A percentile compares a stretch with the other conserved stretches of the same genome.
phyloP scores from a whole-genome alignment of 2,888 invertebrate genomes.

The Hermaeophaga mercurialis region DNA sequence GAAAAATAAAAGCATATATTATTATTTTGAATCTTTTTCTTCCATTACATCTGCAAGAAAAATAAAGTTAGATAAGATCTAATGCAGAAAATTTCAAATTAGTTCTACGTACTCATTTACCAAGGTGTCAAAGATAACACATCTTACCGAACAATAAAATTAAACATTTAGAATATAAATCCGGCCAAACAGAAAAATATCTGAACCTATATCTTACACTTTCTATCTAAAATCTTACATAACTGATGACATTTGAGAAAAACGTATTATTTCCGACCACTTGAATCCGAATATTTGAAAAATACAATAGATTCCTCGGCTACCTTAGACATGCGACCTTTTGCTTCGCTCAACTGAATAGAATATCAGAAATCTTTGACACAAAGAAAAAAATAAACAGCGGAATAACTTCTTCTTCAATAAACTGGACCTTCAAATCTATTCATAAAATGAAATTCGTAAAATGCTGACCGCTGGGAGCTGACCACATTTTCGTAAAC shows the following conservation, averaged over 20 bases:
- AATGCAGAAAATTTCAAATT: too few relatives aligned
- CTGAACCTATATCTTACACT: slow-evolving; percentile 1
- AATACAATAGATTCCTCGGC: slow-evolving; percentile 37
- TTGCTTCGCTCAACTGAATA: slow-evolving; percentile 11
- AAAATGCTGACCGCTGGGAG: slow-evolving; percentile 38
- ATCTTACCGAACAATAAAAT: slow-evolving; percentile 1
- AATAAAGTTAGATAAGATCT: too few relatives aligned
- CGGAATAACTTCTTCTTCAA: slow-evolving; percentile 27
- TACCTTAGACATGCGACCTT: slow-evolving; percentile 29
- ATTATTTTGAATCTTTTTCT: too few relatives aligned
- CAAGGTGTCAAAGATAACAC: not conserved
- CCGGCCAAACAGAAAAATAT: slow-evolving; percentile 1
- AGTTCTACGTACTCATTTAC: too few relatives aligned
- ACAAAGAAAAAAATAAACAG: slow-evolving; percentile 32
- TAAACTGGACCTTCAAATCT: slow-evolving; percentile 17
- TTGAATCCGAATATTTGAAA: slow-evolving; percentile 40
- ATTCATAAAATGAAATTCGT: slow-evolving; percentile 22
- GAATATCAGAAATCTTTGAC: slow-evolving; percentile 33
- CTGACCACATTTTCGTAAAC: slow-evolving; percentile 42
- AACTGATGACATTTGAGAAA: slow-evolving; percentile 42
- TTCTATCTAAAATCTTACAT: slow-evolving; percentile 36
- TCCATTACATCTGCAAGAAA: too few relatives aligned
- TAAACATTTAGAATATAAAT: not conserved
- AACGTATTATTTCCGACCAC: slow-evolving; percentile 42
- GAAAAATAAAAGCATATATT: too few relatives aligned